Conservation (phyloP, 1,140 invertebrate genomes). For the Drosophila leontia region DNA sequence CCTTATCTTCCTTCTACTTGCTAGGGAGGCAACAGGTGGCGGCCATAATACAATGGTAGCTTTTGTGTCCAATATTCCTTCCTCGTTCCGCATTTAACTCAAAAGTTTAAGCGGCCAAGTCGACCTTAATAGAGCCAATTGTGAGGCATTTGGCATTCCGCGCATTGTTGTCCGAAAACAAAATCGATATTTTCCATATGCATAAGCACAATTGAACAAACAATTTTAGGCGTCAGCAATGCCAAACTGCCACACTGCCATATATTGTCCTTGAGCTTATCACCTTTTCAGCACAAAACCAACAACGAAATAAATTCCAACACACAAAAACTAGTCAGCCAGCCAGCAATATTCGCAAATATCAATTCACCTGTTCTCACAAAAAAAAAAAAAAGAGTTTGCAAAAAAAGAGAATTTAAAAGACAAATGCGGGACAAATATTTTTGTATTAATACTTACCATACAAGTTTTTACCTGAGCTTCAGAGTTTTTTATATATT, state of each 20-base stretch:
- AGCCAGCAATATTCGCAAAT: conserved; percentile 45
- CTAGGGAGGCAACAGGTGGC: conserved; percentile 61
- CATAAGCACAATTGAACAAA: conserved; percentile 76
- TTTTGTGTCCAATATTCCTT: conserved; percentile 13
- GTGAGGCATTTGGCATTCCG: conserved; percentile 28
- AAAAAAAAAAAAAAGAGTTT: conserved; percentile 20
- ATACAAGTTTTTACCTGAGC: conserved; percentile 16
- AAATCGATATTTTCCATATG: conserved; percentile 70
- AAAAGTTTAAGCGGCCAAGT: conserved; percentile 4
- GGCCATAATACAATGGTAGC: background rate
- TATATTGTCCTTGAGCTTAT: conserved; percentile 75
- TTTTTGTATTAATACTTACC: conserved; percentile 28
- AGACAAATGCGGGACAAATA: conserved; percentile 43
- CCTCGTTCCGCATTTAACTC: conserved; percentile 9
- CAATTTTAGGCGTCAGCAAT: conserved; percentile 59
- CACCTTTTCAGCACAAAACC: conserved; percentile 61
- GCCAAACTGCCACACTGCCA: conserved; percentile 48
- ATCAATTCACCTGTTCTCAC: conserved; percentile 58
- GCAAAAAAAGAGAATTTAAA: conserved; percentile 21
- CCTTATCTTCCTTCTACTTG: background rate
- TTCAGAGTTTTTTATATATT: background rate
- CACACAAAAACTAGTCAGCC: conserved; percentile 49
- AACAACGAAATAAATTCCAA: conserved; percentile 55
- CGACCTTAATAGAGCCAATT: conserved; percentile 37
- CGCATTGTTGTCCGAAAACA: conserved; percentile 54